These are phyloP conservation scores for Torymus tubicola DNA, from an alignment of 2,888 invertebrate species.

Conservation along the genomic window DNA sequence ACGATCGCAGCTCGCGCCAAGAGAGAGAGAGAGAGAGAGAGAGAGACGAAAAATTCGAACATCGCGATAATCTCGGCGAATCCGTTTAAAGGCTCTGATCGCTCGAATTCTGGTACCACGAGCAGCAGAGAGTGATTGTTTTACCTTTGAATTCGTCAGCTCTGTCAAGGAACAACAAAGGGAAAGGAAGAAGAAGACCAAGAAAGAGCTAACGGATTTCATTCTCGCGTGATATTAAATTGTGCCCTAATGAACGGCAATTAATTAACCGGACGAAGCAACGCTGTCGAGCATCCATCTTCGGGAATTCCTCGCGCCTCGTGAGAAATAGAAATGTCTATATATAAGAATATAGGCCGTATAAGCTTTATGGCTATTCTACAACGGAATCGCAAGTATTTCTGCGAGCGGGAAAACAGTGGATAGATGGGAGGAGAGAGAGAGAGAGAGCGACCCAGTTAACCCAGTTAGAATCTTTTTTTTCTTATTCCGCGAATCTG, in stretches of 20 bases:
- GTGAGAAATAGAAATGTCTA: conserved; percentile 63
- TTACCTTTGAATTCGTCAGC: conserved; percentile 20
- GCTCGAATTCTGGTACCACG: conserved; percentile 24
- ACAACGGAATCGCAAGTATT: too few relatives aligned
- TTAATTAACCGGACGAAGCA: conserved; percentile 64
- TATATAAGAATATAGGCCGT: too few relatives aligned
- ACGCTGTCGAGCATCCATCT: conserved; percentile 67
- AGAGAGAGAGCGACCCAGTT: conserved; percentile 53
- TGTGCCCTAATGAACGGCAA: conserved; percentile 66
- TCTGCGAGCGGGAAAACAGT: conserved; percentile 31
- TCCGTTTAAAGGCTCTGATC: conserved; percentile 27
- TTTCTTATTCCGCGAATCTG: conserved; percentile 38
- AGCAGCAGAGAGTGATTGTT: conserved; percentile 26
- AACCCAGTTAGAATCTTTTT: conserved; percentile 60
- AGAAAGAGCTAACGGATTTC: conserved; percentile 65
- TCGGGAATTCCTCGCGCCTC: conserved; percentile 68
- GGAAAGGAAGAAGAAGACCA: neutral
- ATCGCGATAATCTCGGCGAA: conserved; percentile 32
- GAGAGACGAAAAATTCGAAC: conserved; percentile 33
- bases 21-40: neutral
- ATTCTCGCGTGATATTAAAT: conserved; percentile 69
- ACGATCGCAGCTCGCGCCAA: neutral
- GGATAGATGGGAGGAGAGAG: conserved; percentile 14
- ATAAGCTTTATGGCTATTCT: too few relatives aligned
- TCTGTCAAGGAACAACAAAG: neutral